A percentile compares a stretch with the other conserved stretches of the same genome.
These are phyloP conservation scores for Thumatha senex DNA, from an alignment of 2,888 invertebrate species.

Conservation along the genomic window DNA sequence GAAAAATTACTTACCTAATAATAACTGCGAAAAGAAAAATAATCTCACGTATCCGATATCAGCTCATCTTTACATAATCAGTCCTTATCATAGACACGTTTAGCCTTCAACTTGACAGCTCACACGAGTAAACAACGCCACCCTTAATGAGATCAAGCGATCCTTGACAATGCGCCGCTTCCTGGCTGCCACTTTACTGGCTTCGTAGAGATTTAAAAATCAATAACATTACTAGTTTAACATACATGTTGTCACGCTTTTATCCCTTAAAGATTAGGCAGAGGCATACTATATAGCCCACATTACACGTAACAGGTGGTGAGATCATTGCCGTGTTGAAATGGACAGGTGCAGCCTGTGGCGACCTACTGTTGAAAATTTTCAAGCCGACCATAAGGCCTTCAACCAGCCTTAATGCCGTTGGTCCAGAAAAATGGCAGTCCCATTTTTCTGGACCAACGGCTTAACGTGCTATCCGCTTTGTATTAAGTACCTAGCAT, in stretches of 20 bases:
- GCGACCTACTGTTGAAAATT: too few relatives aligned
- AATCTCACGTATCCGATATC: background rate
- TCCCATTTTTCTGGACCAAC: too few relatives aligned
- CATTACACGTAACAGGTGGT: too few relatives aligned
- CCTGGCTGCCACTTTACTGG: conserved; percentile 53
- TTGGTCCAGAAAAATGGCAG: too few relatives aligned
- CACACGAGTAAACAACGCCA: conserved; percentile 34
- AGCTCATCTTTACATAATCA: background rate
- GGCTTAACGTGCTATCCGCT: too few relatives aligned
- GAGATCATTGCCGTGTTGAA: too few relatives aligned
- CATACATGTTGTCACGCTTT: conserved; percentile 14
- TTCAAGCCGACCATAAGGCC: too few relatives aligned
- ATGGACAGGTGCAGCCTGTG: too few relatives aligned
- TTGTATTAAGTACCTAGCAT: too few relatives aligned
- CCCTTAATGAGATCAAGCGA: conserved; percentile 64
- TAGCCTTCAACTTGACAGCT: conserved; percentile 68
- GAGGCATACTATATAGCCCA: too few relatives aligned
- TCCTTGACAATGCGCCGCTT: conserved; percentile 69
- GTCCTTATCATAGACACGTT: conserved; percentile 4
- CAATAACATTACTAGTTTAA: conserved; percentile 44
- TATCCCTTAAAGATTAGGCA: too few relatives aligned
- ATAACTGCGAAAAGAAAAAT: background rate
- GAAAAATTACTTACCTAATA: background rate
- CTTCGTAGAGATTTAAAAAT: conserved; percentile 60
- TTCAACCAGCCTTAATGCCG: too few relatives aligned